Percentiles rank a stretch among this genome's conserved stretches.
phyloP scores from a whole-genome alignment of 64 coral and sea anemone genomes.

The Montipora capricornis region DNA sequence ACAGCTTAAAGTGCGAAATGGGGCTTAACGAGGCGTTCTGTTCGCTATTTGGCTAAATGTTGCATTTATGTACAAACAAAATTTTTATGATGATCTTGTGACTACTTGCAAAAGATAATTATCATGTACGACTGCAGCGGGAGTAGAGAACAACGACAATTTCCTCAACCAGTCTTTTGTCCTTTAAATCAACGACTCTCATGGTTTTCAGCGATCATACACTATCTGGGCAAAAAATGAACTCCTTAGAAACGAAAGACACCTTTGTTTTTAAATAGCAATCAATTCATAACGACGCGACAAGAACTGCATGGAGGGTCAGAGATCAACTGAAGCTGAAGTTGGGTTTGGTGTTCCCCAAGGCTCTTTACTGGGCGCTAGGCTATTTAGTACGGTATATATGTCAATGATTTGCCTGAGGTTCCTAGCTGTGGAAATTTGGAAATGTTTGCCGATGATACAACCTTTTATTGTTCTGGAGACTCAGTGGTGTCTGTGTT shows the following conservation, averaged over 20 bases:
- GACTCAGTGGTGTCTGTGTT: no score
- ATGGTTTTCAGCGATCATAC: neutral
- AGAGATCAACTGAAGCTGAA: neutral
- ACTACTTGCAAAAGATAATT: neutral
- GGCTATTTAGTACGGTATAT: no score
- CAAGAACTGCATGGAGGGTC: conserved; percentile 7
- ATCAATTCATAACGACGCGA: conserved; percentile 12
- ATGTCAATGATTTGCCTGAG: no score
- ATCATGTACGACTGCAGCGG: neutral
- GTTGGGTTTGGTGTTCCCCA: no score
- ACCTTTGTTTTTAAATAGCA: conserved; percentile 25
- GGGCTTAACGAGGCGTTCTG: neutral
- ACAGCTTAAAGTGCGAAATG: neutral
- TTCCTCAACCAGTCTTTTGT: conserved; percentile 5
- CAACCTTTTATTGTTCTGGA: no score
- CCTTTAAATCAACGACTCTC: no score
- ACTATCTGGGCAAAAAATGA: neutral
- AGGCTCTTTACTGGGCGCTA: no score
- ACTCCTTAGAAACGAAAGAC: conserved; percentile 40
- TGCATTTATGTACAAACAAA: conserved; percentile 7
- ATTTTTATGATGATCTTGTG: neutral
- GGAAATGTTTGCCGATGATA: no score
- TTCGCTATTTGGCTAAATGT: neutral
- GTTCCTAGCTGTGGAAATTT: no score
- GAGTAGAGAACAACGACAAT: conserved; percentile 15